Conservation (phyloP, 1,140 invertebrate species). For the Cydia pomonella region DNA sequence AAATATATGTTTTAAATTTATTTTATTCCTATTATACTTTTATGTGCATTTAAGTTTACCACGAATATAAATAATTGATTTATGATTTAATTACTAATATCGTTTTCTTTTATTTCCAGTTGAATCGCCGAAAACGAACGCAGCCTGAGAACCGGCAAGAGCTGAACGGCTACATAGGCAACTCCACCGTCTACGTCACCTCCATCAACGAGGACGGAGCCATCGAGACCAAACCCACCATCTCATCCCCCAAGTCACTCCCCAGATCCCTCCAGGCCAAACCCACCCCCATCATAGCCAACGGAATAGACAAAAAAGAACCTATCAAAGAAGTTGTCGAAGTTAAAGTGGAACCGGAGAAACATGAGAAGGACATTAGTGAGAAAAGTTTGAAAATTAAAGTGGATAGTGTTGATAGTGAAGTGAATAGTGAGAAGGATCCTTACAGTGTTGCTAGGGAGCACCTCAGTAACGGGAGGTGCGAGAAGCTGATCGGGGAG, state of each 20-base stretch:
- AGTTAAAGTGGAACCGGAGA: constrained; percentile 62
- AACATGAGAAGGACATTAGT: constrained; percentile 70
- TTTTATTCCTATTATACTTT: no score
- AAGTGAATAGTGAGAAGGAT: constrained; percentile 65
- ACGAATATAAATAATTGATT: no score
- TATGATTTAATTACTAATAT: no score
- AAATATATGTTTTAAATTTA: no score
- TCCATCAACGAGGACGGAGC: constrained; percentile 85
- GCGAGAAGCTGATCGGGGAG: constrained; percentile 86
- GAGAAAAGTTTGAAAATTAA: constrained; percentile 65
- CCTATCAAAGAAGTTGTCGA: constrained; percentile 40
- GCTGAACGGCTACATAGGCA: constrained; percentile 87
- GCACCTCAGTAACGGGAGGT: constrained; percentile 84
- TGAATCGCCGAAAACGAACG: constrained; percentile 83
- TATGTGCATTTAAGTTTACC: no score
- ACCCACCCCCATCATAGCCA: constrained; percentile 68
- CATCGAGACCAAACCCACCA: constrained; percentile 81
- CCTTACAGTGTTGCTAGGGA: constrained; percentile 68
- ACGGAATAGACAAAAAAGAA: constrained; percentile 61
- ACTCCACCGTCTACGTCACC: constrained; percentile 89
- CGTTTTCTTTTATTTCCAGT: constrained; percentile 72
- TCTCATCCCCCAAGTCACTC: constrained; percentile 71
- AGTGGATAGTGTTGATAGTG: constrained; percentile 59
- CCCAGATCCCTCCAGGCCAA: constrained; percentile 67
- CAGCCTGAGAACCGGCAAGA: constrained; percentile 82